Evolutionary conservation across 1,140 invertebrate genomes (phyloP).

Genomic region (Polyergus mexicanus): DNA sequence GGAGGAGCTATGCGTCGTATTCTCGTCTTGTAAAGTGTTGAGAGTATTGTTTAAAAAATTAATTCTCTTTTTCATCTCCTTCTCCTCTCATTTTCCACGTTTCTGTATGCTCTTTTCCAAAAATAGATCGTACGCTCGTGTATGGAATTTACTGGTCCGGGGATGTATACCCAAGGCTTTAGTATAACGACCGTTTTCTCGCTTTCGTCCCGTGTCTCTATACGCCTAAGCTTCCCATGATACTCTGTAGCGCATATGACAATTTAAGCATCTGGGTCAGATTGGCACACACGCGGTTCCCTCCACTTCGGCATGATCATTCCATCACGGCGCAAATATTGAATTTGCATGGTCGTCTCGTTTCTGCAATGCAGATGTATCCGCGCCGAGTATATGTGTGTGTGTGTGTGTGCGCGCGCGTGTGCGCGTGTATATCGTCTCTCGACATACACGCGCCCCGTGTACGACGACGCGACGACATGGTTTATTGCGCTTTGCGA

Average conservation of each 20-base stretch:
- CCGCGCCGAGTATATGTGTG: conserved; percentile 37
- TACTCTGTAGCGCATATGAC: conserved; percentile 41
- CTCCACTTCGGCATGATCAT: conserved; percentile 66
- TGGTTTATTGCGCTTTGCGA: conserved; percentile 66
- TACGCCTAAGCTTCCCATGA: conserved; percentile 50
- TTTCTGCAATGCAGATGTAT: conserved; percentile 76
- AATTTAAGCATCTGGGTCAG: conserved; percentile 52
- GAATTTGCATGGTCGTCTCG: conserved; percentile 75
- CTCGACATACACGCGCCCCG: conserved; percentile 25
- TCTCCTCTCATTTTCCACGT: conserved; percentile 27
- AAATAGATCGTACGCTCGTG: conserved; percentile 35
- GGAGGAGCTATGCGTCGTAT: background rate
- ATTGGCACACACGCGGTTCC: conserved; percentile 57
- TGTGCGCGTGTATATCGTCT: background rate
- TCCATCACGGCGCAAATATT: conserved; percentile 74
- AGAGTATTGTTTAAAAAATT: conserved; percentile 29
- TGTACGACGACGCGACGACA: conserved; percentile 12
- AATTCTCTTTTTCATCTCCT: conserved; percentile 41
- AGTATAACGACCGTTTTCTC: conserved; percentile 55
- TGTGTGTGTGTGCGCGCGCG: background rate
- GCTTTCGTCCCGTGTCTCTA: conserved; percentile 22
- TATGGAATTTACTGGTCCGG: conserved; percentile 7
- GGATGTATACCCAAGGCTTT: conserved; percentile 34
- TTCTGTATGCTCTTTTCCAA: conserved; percentile 3
- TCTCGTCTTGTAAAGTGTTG: conserved; percentile 43